These are phyloP conservation scores for Hyalella azteca DNA, from an alignment of 2,888 invertebrate genomes.

Conservation along the genomic window DNA sequence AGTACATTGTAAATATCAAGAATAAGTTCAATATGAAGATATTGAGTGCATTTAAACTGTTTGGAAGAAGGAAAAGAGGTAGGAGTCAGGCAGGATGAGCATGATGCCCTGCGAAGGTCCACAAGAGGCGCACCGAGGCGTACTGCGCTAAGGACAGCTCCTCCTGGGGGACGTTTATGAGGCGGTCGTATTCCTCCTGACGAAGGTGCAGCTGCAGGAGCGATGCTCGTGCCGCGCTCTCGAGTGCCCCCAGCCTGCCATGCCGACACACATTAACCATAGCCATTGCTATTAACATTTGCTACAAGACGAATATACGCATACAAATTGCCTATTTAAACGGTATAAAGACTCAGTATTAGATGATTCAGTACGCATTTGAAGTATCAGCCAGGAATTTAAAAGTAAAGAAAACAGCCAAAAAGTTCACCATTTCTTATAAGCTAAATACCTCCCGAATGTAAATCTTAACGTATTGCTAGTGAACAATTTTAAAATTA, in stretches of 20 bases:
- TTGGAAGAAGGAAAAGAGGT: no score
- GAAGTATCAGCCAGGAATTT: no score
- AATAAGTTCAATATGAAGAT: no score
- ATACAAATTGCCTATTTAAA: neutral
- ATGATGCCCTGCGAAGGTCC: no score
- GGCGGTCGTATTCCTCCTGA: constrained; percentile 44
- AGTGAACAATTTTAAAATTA: no score
- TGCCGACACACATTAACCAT: neutral
- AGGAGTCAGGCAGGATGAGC: no score
- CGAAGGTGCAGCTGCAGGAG: constrained; percentile 45
- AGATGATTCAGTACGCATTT: neutral
- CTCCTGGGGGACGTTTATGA: constrained; percentile 40
- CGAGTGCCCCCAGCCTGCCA: neutral
- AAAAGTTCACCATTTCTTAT: neutral
- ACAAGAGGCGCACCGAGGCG: constrained; percentile 51
- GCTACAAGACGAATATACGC: neutral
- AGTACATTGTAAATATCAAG: no score
- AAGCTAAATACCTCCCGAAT: neutral
- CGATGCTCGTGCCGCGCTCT: constrained; percentile 45
- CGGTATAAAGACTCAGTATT: neutral
- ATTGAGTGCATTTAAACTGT: no score
- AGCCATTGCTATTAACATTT: neutral
- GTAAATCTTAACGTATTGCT: no score
- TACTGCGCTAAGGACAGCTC: constrained; percentile 51
- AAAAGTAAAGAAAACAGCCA: neutral